Evolutionary conservation across 2,797 vertebrate species (phyloP).

Genomic region (Brotula barbata): DNA sequence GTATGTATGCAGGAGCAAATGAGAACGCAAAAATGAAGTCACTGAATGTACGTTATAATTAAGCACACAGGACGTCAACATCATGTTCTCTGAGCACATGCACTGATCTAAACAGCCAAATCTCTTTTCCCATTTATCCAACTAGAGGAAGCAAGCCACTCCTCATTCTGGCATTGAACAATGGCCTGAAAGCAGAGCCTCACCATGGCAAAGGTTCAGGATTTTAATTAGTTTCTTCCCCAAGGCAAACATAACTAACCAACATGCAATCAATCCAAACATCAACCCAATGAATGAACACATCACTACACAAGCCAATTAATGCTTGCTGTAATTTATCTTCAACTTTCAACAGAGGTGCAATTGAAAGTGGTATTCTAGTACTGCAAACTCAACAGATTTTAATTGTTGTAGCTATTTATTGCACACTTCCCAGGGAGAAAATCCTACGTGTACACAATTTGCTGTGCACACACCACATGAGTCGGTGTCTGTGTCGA

Average conservation of each 20-base stretch:
- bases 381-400: neutral
- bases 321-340: conserved; percentile 40
- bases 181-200: conserved; percentile 45
- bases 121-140: conserved; percentile 49
- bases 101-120: conserved; percentile 46
- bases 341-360: conserved; percentile 20
- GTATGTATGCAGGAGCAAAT: too few relatives aligned
- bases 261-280: conserved; percentile 50
- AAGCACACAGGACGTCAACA: conserved; percentile 22
- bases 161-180: conserved; percentile 48
- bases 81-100: conserved; percentile 52
- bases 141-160: conserved; percentile 28
- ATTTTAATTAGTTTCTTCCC: conserved; percentile 72
- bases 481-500: conserved; percentile 10
- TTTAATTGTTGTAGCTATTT: conserved; percentile 5
- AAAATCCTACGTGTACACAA: neutral
- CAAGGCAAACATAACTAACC: conserved; percentile 44
- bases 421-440: neutral
- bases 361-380: conserved; percentile 11
- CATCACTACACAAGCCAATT: conserved; percentile 47
- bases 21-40: too few relatives aligned
- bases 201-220: conserved; percentile 60
- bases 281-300: conserved; percentile 45
- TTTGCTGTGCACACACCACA: conserved; percentile 5
- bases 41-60: neutral